phyloP scores from a whole-genome alignment of 2,113 vertebrate genomes.

The Cololabis saira region DNA sequence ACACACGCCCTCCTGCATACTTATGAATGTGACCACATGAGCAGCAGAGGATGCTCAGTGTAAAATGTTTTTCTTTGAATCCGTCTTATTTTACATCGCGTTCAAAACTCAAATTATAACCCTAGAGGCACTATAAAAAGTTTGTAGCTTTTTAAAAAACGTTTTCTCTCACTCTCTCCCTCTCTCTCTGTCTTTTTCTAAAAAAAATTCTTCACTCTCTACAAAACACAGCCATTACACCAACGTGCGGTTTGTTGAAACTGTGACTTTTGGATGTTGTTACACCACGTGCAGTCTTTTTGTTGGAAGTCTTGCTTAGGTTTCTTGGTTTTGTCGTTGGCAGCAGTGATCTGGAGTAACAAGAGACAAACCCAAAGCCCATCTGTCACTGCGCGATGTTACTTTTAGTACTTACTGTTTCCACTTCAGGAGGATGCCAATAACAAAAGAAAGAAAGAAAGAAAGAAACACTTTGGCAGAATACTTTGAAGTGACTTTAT shows the following conservation, averaged over 20 bases:
- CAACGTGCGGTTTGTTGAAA: too few relatives aligned
- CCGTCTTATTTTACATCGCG: neutral
- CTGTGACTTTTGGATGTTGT: neutral
- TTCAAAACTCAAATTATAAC: neutral
- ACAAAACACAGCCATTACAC: too few relatives aligned
- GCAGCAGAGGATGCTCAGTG: neutral
- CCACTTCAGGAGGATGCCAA: neutral
- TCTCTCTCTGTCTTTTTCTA: too few relatives aligned
- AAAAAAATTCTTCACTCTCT: too few relatives aligned
- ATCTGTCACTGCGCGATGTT: constrained; percentile 11
- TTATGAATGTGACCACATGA: neutral
- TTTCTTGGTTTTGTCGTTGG: constrained; percentile 5
- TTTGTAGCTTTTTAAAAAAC: neutral
- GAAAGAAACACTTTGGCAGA: neutral
- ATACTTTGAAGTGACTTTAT: neutral
- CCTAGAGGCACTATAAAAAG: neutral
- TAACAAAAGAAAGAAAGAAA: neutral
- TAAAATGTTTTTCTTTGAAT: neutral
- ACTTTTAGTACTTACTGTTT: constrained; percentile 5
- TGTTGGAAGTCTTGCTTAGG: neutral
- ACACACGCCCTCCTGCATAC: neutral
- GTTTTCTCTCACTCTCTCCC: too few relatives aligned
- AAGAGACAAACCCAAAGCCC: constrained; percentile 13
- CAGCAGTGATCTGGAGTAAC: constrained; percentile 12
- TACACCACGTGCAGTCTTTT: neutral